Base-by-base conservation (phyloP, 2,797 vertebrate genomes). In the Emydoidea blandingii region DNA sequence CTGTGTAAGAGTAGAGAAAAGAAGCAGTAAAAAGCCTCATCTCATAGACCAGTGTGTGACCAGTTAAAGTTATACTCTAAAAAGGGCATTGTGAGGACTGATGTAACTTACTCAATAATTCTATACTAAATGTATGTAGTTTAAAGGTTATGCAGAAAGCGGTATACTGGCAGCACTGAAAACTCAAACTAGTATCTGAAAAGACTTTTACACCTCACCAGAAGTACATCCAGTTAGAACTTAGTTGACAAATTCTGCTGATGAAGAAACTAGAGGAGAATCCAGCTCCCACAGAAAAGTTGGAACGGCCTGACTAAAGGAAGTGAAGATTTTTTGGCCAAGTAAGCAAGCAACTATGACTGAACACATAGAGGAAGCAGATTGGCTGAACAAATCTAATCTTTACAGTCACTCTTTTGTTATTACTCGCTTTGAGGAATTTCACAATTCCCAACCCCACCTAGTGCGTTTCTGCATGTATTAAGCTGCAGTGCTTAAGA, bases 151-250 rank as follows among this genome's bases (percentile, higher is more conserved):
- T 88, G 27, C 88, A 0, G 62, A n/a, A 37, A 91, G 8, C 5
- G 23, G 52, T 89, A 44, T 86, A 44, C 79, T 83, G 93, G 23
- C 83, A 76, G 87, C 95, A 95, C 82, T 6, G 56, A 65, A 79
- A 93, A 86, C 14, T 81, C 62, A 37, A 91, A 12, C 78, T 92
- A 41, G 72, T 19, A 74, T 74, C 72, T n/a, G n/a, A 91, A 95
- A 81, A 25, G 31, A 90, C 57, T 89, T 74, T 79, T 34, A 19
- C 0, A 5, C 50, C 34, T 83, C 79, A 81, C 21, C 84, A 52
- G 65, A 88, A 93, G 47, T 2, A 5, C 19, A 87, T 82, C 37
- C 47, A 49, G 34, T 29, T 44, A 83, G 27, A 94, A 93, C 41
- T 83, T 65, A 82, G n/a, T 14, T 81, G 81, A 44, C 41, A 83